Evolutionary conservation across 2,888 invertebrate genomes (phyloP).

Genomic region (Meiosimyza decipiens): DNA sequence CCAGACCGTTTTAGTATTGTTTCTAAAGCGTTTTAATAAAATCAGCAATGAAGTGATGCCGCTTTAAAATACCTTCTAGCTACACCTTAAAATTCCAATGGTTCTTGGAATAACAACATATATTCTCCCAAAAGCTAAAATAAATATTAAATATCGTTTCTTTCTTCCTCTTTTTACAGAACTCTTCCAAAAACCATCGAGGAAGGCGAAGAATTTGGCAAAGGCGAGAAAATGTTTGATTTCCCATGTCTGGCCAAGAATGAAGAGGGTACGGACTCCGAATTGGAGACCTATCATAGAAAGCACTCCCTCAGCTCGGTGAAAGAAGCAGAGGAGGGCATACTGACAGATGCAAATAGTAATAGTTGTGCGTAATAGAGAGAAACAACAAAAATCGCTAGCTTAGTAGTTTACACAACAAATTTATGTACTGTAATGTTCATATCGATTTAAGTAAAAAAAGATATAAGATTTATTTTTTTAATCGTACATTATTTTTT

Average conservation of each 20-base stretch:
- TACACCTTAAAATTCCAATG: too few relatives aligned
- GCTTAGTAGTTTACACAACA: too few relatives aligned
- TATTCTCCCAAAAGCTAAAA: too few relatives aligned
- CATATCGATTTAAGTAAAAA: too few relatives aligned
- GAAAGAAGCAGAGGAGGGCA: conserved; percentile 43
- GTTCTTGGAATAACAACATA: too few relatives aligned
- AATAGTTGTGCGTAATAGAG: conserved; percentile 45
- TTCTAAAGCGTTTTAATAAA: too few relatives aligned
- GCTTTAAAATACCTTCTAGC: too few relatives aligned
- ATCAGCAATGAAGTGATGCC: too few relatives aligned
- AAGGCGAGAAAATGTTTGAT: conserved; percentile 69
- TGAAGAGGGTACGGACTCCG: conserved; percentile 55
- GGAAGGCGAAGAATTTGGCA: conserved; percentile 73
- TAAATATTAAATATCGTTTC: neutral
- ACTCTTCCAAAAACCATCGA: conserved; percentile 71
- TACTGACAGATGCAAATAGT: conserved; percentile 50
- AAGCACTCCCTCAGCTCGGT: conserved; percentile 56
- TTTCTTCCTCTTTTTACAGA: conserved; percentile 47
- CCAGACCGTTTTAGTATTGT: too few relatives aligned
- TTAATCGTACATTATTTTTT: too few relatives aligned
- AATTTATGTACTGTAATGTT: too few relatives aligned
- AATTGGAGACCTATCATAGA: conserved; percentile 58
- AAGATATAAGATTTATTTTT: too few relatives aligned
- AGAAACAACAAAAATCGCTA: neutral
- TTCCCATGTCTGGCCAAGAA: conserved; percentile 65